Conservation (phyloP, 1,140 invertebrate genomes). For the Matsumurasca onukii region DNA sequence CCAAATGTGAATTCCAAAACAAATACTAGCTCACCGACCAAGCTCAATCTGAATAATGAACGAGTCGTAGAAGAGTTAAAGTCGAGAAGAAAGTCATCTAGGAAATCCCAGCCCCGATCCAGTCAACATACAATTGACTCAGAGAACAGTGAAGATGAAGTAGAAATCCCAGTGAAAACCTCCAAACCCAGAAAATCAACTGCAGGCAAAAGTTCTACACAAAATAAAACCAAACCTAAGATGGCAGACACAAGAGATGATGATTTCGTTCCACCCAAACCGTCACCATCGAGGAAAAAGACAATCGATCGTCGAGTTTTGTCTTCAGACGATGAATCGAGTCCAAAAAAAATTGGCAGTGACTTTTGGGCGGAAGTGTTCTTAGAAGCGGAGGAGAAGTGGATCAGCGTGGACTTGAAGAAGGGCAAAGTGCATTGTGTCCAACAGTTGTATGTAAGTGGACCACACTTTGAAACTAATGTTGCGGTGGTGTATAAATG, state of each 20-base stretch:
- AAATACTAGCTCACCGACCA: no score
- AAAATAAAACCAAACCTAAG: slow-evolving; percentile 6
- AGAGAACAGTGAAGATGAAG: slow-evolving; percentile 11
- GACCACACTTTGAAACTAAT: no score
- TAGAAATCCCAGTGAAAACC: background rate
- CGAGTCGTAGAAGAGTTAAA: no score
- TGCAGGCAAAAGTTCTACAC: background rate
- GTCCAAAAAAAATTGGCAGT: slow-evolving; percentile 50
- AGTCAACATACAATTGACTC: no score
- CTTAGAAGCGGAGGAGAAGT: slow-evolving; percentile 76
- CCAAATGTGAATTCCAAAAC: no score
- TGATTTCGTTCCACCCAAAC: slow-evolving; percentile 14
- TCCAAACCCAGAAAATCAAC: slow-evolving; percentile 9
- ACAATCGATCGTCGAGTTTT: slow-evolving; percentile 54
- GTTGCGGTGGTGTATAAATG: no score
- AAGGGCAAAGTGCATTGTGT: slow-evolving; percentile 71
- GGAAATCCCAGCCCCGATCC: no score
- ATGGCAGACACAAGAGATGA: background rate
- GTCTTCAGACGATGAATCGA: slow-evolving; percentile 56
- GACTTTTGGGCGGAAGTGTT: slow-evolving; percentile 92
- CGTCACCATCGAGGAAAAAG: slow-evolving; percentile 32
- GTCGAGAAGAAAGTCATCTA: no score
- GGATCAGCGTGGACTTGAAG: slow-evolving; percentile 75
- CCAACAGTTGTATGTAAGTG: slow-evolving; percentile 70
- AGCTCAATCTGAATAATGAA: no score